Evolutionary conservation across 2,113 vertebrate species (phyloP), one percentile per base, ranked within the genome.

Genomic region (Nothocercus julius): DNA sequence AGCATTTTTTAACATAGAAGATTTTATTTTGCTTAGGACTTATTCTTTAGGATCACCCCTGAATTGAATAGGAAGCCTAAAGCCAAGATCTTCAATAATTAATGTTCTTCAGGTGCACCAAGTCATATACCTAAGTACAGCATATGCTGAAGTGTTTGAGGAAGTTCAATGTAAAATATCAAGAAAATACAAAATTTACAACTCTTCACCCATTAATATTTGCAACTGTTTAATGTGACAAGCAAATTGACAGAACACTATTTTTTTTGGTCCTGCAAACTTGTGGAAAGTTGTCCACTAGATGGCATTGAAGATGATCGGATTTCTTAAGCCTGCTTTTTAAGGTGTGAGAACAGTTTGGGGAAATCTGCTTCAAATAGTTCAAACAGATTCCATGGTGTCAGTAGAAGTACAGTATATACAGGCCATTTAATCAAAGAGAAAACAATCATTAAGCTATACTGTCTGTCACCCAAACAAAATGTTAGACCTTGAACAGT

Each of bases 261-360:
- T 1, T 5, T 49, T 47, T 69, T 53, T 66, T 2, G 14, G 32
- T 78, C 27, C 68, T 20, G 45, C 11, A 45, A 3, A 13, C 27
- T 34, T 82, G 54, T 3, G 0, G 22, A 8, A 16, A 1, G 1
- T 5, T 83, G 47, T 38, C 96, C 96, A 90, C 91, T 82, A 97
- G 96, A 87, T 95, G 95, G 96, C 96, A 90, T 76, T 77, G 88
- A 66, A 88, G 95, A 64, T 40, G 69, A 77, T 28, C 34, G 72
- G 54, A 93, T 13, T 74, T 40, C 51, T 28, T 72, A 83, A 78
- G 53, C 14, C 44, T 13, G 74, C 24, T 68, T 68, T 68, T 32
- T 32, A 15, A 51, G 25, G 25, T 3, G 8, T 13, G 53, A 20
- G 44, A 44, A 69, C 13, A 42, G 14, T 30, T 47, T 38, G 14